Evolutionary conservation across 2,113 vertebrate genomes (phyloP).

Genomic region (rabbit (Oryctolagus cuniculus)): mOryCun1.1 NC_091437.1:60359501-60360000

Average conservation of each 20-base stretch:
- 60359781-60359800: background rate
- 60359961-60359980: constrained; percentile 33
- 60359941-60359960: background rate
- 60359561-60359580: background rate
- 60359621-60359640: constrained; percentile 6
- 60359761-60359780: background rate
- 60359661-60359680: background rate
- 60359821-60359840: background rate
- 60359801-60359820: background rate
- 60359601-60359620: constrained; percentile 32
- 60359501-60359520: background rate
- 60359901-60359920: background rate
- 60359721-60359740: background rate
- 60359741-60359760: background rate
- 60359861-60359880: constrained; percentile 10
- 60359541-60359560: background rate
- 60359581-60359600: background rate
- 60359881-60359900: background rate
- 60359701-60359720: background rate
- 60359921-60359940: background rate
- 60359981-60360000: background rate
- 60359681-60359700: background rate
- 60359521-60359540: background rate
- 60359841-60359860: background rate
- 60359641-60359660: background rate